Percentiles rank a stretch among this genome's conserved stretches.
These are phyloP conservation scores for Ibidorhyncha struthersii DNA, from an alignment of 2,113 vertebrate genomes.

Conservation along the genomic window DNA sequence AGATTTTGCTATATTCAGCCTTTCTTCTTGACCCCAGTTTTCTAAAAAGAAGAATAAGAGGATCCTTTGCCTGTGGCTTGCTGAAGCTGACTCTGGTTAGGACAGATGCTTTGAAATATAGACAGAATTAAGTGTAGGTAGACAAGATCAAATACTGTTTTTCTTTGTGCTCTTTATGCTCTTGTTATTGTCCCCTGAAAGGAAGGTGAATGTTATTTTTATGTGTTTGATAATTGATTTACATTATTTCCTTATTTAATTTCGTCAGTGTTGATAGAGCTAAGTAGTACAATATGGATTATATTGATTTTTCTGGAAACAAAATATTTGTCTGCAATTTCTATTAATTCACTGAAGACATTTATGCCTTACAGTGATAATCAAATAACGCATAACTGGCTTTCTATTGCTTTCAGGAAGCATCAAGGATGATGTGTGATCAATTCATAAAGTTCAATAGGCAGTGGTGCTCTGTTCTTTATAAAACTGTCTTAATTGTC, in stretches of 20 bases:
- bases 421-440: background rate
- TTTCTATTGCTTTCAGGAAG: background rate
- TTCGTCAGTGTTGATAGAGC: background rate
- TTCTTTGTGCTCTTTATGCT: background rate
- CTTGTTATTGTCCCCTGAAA: background rate
- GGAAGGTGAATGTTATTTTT: background rate
- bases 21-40: background rate
- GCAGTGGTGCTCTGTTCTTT: background rate
- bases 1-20: background rate
- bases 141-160: background rate
- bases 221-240: slow-evolving; percentile 1
- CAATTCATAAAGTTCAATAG: background rate
- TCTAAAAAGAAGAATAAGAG: background rate
- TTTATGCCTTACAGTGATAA: background rate
- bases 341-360: background rate
- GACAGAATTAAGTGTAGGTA: background rate
- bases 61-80: background rate
- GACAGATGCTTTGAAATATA: background rate
- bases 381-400: background rate
- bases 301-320: background rate
- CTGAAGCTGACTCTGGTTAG: background rate
- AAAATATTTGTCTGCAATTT: background rate
- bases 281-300: background rate
- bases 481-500: background rate
- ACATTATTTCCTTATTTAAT: background rate